Conservation (phyloP, 1,140 invertebrate species). For the Drosophila grimshawi region DNA sequence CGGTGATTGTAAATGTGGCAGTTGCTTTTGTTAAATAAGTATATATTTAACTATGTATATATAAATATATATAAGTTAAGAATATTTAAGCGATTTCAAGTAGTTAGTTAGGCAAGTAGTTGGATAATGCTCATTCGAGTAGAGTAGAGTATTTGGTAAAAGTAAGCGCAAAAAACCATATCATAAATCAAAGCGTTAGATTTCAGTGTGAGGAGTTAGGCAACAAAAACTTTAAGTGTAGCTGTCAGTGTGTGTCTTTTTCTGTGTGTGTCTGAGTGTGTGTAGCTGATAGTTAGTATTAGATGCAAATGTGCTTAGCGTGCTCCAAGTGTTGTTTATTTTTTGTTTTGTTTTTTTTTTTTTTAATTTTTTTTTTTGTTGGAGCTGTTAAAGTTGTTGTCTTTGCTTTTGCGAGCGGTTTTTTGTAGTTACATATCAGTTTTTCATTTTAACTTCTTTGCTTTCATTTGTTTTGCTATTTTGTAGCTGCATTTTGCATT, state of each 20-base stretch:
- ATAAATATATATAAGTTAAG: conserved; percentile 44
- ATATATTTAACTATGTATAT: conserved; percentile 34
- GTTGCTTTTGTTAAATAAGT: conserved; percentile 27
- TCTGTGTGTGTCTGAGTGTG: conserved; percentile 18
- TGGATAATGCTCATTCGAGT: conserved; percentile 72
- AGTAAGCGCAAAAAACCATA: conserved; percentile 42
- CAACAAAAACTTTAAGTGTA: conserved; percentile 18
- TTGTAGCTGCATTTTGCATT: conserved; percentile 68
- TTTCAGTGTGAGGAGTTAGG: conserved; percentile 9
- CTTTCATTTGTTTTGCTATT: conserved; percentile 49
- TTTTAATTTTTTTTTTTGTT: conserved; percentile 23
- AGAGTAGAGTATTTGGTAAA: conserved; percentile 38
- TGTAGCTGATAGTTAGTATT: conserved; percentile 22
- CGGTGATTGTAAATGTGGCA: conserved; percentile 30
- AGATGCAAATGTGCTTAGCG: conserved; percentile 78
- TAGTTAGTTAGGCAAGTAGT: conserved; percentile 65
- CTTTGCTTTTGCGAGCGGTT: conserved; percentile 43
- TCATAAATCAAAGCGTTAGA: conserved; percentile 40
- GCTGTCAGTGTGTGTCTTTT: background rate
- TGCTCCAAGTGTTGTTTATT: conserved; percentile 62
- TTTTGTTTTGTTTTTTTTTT: background rate
- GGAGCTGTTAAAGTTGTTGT: conserved; percentile 44
- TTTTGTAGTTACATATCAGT: conserved; percentile 41
- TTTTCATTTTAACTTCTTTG: conserved; percentile 55
- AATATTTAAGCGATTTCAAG: conserved; percentile 70